Conservation (phyloP, 2,888 invertebrate species). For the Drosophila diplacantha region DNA sequence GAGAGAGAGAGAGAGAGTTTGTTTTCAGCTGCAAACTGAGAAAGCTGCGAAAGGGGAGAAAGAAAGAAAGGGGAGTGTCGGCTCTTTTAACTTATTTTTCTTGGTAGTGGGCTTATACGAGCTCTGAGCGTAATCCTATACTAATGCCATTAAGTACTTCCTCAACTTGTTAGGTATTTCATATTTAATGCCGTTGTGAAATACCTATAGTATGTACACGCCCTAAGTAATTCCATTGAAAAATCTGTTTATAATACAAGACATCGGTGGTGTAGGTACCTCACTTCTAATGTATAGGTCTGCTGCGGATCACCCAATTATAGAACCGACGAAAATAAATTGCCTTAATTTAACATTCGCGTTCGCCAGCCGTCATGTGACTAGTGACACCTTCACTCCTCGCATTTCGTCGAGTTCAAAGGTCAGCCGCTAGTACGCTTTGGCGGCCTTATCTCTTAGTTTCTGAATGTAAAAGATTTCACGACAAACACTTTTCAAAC, state of each 20-base stretch:
- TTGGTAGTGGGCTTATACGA: not conserved
- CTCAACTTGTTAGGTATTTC: not conserved
- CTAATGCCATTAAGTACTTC: not conserved
- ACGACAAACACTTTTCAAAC: constrained; percentile 4
- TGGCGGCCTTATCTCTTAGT: constrained; percentile 21
- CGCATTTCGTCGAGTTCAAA: constrained; percentile 18
- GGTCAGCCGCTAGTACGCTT: constrained; percentile 16
- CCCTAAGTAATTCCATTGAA: constrained; percentile 3
- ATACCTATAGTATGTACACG: not conserved
- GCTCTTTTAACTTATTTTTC: not conserved
- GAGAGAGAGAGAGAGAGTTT: not conserved
- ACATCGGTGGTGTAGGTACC: not conserved
- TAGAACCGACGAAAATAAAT: constrained; percentile 32
- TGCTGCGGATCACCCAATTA: constrained; percentile 28
- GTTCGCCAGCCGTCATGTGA: constrained; percentile 30
- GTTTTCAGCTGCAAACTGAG: not conserved
- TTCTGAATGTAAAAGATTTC: constrained; percentile 25
- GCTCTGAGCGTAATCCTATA: not conserved
- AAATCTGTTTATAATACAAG: not conserved
- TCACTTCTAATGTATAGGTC: constrained; percentile 2
- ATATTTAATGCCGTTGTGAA: not conserved
- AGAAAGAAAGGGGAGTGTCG: no score
- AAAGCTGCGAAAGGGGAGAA: not conserved
- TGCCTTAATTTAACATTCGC: constrained; percentile 33
- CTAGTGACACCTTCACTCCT: constrained; percentile 24